phyloP scores from a whole-genome alignment of 2,888 invertebrate genomes.

The Pollenia labialis region DNA sequence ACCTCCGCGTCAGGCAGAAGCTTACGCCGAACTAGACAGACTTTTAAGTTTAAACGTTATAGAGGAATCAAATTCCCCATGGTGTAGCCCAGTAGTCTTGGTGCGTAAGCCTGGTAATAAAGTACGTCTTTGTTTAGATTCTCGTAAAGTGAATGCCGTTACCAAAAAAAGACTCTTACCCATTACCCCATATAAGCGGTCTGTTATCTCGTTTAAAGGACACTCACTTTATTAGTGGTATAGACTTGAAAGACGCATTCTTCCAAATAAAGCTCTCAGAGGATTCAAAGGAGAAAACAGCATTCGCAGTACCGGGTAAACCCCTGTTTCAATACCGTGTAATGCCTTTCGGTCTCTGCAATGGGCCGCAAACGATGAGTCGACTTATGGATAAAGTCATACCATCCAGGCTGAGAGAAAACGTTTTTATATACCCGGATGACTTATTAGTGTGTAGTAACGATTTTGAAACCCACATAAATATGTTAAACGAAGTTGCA shows the following conservation, averaged over 20 bases:
- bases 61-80: conserved; percentile 56
- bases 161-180: conserved; percentile 65
- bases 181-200: conserved; percentile 65
- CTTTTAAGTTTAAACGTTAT: conserved; percentile 56
- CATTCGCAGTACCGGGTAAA: conserved; percentile 75
- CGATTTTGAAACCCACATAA: conserved; percentile 28
- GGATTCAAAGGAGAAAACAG: conserved; percentile 73
- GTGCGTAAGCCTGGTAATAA: conserved; percentile 41
- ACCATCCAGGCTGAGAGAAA: not conserved
- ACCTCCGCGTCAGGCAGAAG: conserved; percentile 43
- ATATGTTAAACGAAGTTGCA: conserved; percentile 24
- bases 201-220: conserved; percentile 55
- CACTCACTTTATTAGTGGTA: conserved; percentile 61
- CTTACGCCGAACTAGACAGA: conserved; percentile 60
- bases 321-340: conserved; percentile 26
- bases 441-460: conserved; percentile 15
- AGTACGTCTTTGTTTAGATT: conserved; percentile 44
- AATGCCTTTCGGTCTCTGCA: conserved; percentile 10
- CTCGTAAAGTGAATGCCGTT: not conserved
- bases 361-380: not conserved
- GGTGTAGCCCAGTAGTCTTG: conserved; percentile 32
- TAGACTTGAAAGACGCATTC: conserved; percentile 63
- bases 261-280: conserved; percentile 56
- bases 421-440: not conserved
- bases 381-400: not conserved